A percentile compares a stretch with the other conserved stretches of the same genome.
phyloP scores from a whole-genome alignment of 2,888 invertebrate species.

The Epirrhoe alternata region DNA sequence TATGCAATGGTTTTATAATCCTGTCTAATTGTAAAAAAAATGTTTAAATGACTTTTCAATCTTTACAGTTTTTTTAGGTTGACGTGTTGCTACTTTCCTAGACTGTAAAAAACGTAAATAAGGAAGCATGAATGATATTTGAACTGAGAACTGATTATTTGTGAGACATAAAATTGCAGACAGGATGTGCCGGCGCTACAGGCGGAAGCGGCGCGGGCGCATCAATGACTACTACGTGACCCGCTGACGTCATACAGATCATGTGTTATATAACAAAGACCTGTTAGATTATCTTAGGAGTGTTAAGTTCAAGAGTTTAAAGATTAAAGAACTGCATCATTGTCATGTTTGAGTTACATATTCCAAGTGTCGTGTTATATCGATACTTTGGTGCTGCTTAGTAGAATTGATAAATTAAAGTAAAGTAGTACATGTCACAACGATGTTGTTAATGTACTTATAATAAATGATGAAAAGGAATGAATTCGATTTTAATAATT shows the following conservation, averaged over 20 bases:
- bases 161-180: conserved; percentile 55
- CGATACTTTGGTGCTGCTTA: too few relatives aligned
- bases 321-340: neutral
- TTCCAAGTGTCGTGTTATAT: neutral
- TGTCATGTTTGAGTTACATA: neutral
- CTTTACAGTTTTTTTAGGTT: neutral
- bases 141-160: conserved; percentile 23
- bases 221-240: conserved; percentile 72
- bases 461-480: too few relatives aligned
- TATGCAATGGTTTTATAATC: too few relatives aligned
- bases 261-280: conserved; percentile 26
- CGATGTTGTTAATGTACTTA: too few relatives aligned
- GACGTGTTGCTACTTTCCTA: neutral
- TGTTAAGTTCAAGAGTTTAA: neutral
- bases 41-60: neutral
- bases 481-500: too few relatives aligned
- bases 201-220: conserved; percentile 74
- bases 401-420: too few relatives aligned
- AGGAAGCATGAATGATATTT: conserved; percentile 29
- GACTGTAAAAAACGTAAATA: conserved; percentile 19
- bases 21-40: too few relatives aligned
- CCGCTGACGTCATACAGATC: conserved; percentile 57
- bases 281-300: conserved; percentile 10
- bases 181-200: conserved; percentile 80
- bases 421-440: too few relatives aligned